Evolutionary conservation across 2,113 vertebrate genomes (phyloP), one percentile per base, ranked within the genome.

Genomic region (Oenanthe melanoleuca): DNA sequence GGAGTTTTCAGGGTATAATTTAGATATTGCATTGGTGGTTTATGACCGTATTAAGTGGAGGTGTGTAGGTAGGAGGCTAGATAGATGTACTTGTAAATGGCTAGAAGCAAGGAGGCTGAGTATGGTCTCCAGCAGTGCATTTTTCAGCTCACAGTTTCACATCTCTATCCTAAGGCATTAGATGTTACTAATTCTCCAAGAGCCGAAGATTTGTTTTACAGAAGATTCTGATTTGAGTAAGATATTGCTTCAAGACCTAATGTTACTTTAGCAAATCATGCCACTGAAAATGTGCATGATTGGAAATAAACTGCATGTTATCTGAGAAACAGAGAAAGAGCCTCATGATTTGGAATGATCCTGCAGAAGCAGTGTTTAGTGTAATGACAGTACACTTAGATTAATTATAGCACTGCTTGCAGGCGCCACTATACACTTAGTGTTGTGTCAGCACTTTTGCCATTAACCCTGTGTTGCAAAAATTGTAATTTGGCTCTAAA

Each of bases 161-260:
- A 88, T 97, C 94, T 98, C 87, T 96, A 16, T 97, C 97, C 95
- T 93, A 80, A 97, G 97, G 96, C 97, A 96, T 94, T 96, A 92
- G 90, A 97, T 95, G 92, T 92, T 95, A 87, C 97, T 98, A 98
- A 98, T 98, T 98, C 96, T 97, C 97, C 92, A 95, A 96, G 98
- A 98, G 89, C 91, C 89, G 80, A 97, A 97, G 95, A 97, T 97
- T 97, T 98, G 96, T 98, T 98, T 97, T 97, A 96, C 96, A 95
- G 95, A 96, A 93, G 97, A 96, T 95, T 95, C 94, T 97, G 97
- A 98, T 98, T 98, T 98, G 97, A 98, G 98, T 98, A 98, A 97
- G 97, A 95, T 96, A 97, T 31, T 94, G 95, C 96, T 97, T 96
- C 94, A 73, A 97, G 96, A 97, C 90, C 88, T 95, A 97, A 96